Evolutionary conservation across 2,797 vertebrate species (phyloP), one percentile per base, ranked within the genome.

Genomic region (Distichodus sexfasciatus): DNA sequence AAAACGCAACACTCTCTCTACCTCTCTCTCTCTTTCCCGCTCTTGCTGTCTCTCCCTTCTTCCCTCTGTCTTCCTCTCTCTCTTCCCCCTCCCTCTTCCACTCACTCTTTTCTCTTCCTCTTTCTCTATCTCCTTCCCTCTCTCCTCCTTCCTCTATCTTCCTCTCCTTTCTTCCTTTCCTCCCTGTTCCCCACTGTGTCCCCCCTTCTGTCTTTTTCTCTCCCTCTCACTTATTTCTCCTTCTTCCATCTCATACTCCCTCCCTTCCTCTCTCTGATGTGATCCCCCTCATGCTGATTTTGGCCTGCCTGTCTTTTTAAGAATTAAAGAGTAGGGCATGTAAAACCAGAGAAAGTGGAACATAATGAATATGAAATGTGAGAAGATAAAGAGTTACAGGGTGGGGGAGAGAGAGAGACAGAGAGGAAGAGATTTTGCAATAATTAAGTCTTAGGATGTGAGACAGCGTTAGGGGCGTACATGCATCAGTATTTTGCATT

Each of bases 301-400:
- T 41, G 38, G 63, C 23, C 29, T 78, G 71, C 81, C 73, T 69
- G 44, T 72, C 73, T 78, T 38, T 83, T 79, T 77, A 51, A 61
- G 14, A 61, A 43, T 51, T 31, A 51, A 61, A 53, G 12, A 61
- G 35, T 17, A 53, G 43, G 44, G 23, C 9, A 53, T 62, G 36
- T 62, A 53, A 54, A 47, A 46, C 6, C 35, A 53, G 38, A n/a
- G 47, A 44, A 61, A 70, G 14, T 61, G 48, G 68, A 29, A 46
- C 59, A 54, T 54, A 53, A 69, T 69, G 66, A 68, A 59, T 60
- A 51, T 69, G 55, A 41, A 61, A 33, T 53, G 6, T 17, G 41
- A 28, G 15, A 10, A 10, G 4, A 14, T n/a, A n/a, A n/a, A n/a
- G n/a, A n/a, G n/a, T n/a, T n/a, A n/a, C n/a, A n/a, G 26, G 8